Percentiles rank a stretch among this genome's conserved stretches.
These are phyloP conservation scores for Bambusicola thoracicus DNA, from an alignment of 2,113 vertebrate genomes.

Conservation along the genomic window DNA sequence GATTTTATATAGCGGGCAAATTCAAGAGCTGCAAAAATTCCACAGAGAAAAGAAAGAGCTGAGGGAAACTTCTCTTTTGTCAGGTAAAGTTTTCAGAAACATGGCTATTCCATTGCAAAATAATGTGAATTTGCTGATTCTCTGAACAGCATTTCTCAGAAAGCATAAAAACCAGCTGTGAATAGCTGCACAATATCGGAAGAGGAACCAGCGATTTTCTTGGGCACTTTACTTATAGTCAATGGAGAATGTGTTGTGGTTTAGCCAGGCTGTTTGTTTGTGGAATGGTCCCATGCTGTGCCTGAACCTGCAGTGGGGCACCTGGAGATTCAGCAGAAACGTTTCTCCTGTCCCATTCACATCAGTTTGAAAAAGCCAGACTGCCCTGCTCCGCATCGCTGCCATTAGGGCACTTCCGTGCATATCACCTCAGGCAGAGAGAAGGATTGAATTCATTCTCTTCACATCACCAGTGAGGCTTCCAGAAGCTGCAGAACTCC, in stretches of 20 bases:
- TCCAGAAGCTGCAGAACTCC: not conserved
- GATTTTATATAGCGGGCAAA: not conserved
- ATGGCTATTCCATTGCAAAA: not conserved
- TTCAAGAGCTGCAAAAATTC: not conserved
- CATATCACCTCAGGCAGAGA: not conserved
- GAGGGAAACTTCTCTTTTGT: not conserved
- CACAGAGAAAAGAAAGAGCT: not conserved
- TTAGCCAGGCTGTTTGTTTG: not conserved
- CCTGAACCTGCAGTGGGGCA: not conserved
- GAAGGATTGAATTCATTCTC: not conserved
- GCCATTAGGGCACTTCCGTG: not conserved
- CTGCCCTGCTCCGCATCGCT: not conserved
- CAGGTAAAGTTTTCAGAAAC: not conserved
- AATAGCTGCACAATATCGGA: not conserved
- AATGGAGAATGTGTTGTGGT: not conserved
- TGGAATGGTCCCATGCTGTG: not conserved
- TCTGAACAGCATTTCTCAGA: not conserved
- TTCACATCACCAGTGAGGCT: not conserved
- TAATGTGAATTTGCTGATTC: not conserved
- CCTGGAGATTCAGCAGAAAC: not conserved
- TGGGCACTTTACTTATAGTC: not conserved
- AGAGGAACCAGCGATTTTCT: not conserved
- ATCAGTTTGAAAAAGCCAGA: not conserved
- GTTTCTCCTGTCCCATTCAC: not conserved
- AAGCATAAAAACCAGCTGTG: not conserved